Percentiles rank a stretch among this genome's conserved stretches.
phyloP scores from a whole-genome alignment of 1,140 invertebrate species.

The Thalassaphorura encarpata region DNA sequence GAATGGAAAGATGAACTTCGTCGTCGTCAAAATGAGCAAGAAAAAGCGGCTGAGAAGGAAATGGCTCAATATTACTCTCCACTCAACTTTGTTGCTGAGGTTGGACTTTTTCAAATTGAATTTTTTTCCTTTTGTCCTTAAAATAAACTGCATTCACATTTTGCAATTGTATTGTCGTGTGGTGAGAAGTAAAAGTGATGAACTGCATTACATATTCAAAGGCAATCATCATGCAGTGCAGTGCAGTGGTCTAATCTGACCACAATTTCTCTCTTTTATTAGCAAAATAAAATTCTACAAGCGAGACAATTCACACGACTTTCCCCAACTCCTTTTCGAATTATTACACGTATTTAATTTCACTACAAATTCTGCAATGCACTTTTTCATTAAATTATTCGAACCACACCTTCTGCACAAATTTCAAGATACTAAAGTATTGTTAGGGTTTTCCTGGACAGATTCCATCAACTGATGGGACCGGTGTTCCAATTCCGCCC shows the following conservation, averaged over 20 bases:
- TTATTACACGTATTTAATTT: background rate
- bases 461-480: constrained; percentile 77
- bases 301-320: too few species aligned
- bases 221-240: too few species aligned
- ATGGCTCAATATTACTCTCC: constrained; percentile 24
- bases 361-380: background rate
- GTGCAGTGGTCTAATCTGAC: too few species aligned
- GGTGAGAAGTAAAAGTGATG: background rate
- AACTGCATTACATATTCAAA: background rate
- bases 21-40: constrained; percentile 25
- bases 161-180: background rate
- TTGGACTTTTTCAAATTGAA: too few species aligned
- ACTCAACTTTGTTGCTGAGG: constrained; percentile 31
- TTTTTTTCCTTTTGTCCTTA: background rate
- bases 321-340: too few species aligned
- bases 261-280: too few species aligned
- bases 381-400: background rate
- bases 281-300: too few species aligned
- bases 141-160: background rate
- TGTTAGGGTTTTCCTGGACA: constrained; percentile 39
- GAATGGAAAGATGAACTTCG: constrained; percentile 32
- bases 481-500: constrained; percentile 78
- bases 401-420: background rate
- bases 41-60: constrained; percentile 29
- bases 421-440: background rate